Evolutionary conservation across 2,113 vertebrate species (phyloP).

Genomic region (Leuciscus idus): DNA sequence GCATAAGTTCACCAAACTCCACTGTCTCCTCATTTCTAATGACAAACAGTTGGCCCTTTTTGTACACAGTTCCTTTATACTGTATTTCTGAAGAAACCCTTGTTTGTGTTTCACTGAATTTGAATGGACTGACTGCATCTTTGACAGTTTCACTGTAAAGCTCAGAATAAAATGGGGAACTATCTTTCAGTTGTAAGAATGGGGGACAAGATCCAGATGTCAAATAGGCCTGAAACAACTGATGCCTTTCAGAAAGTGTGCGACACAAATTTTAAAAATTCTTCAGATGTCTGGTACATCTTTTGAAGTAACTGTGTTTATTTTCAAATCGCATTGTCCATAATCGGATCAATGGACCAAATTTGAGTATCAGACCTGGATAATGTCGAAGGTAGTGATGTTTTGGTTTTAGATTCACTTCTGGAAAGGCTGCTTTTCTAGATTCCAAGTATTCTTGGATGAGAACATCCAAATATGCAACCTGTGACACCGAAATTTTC

Average conservation of each 20-base stretch:
- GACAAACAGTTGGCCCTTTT: too few relatives aligned
- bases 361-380: conserved; percentile 37
- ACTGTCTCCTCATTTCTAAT: too few relatives aligned
- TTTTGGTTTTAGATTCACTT: conserved; percentile 48
- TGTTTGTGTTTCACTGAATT: too few relatives aligned
- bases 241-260: conserved; percentile 39
- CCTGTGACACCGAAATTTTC: conserved; percentile 4
- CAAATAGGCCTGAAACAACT: too few relatives aligned
- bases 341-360: conserved; percentile 40
- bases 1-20: too few relatives aligned
- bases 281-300: conserved; percentile 51
- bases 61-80: too few relatives aligned
- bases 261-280: conserved; percentile 52
- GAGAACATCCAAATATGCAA: conserved; percentile 47
- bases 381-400: conserved; percentile 46
- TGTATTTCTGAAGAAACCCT: too few relatives aligned
- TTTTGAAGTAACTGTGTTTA: conserved; percentile 55
- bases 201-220: too few relatives aligned
- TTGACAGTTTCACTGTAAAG: too few relatives aligned
- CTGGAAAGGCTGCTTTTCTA: conserved; percentile 41
- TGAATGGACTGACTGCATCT: too few relatives aligned
- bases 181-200: too few relatives aligned
- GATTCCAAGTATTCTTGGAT: conserved; percentile 56
- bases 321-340: conserved; percentile 46
- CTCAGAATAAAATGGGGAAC: too few relatives aligned